A percentile compares a stretch with the other conserved stretches of the same genome.
Conservation (phyloP, 2,113 vertebrate genomes). For the Salvator merianae region DNA sequence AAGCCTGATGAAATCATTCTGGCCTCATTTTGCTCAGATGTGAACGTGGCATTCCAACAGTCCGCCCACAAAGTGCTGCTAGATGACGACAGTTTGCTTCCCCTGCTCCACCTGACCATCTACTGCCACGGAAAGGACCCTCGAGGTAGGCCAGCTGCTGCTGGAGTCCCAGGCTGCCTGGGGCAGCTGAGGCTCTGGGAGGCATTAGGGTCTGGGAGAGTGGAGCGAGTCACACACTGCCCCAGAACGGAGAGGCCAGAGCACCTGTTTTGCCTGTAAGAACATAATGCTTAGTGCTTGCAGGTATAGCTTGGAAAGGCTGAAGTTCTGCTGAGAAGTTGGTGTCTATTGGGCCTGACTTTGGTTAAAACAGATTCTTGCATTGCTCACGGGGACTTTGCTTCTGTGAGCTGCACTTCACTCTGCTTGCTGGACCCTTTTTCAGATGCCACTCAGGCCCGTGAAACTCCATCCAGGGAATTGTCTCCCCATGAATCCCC, state of each 20-base stretch:
- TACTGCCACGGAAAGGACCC: conserved; percentile 93
- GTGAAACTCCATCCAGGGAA: conserved; percentile 90
- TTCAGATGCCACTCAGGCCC: conserved; percentile 81
- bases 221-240: too few species aligned
- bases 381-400: neutral
- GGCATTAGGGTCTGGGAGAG: neutral
- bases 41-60: conserved; percentile 97
- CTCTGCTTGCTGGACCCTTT: neutral
- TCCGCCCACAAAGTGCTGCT: conserved; percentile 94
- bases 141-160: conserved; percentile 82
- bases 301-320: too few species aligned
- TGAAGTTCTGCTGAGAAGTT: too few species aligned
- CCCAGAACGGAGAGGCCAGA: too few species aligned
- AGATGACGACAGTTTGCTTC: conserved; percentile 96
- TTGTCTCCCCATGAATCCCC: conserved; percentile 91
- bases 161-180: neutral
- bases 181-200: conserved; percentile 11
- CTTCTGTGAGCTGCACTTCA: neutral
- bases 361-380: too few species aligned
- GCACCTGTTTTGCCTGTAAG: too few species aligned
- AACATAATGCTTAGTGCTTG: too few species aligned
- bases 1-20: fast-evolving
- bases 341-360: too few species aligned
- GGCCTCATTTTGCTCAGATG: conserved; percentile 76
- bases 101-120: conserved; percentile 91